Base-by-base conservation (phyloP, 2,797 vertebrate species). In the Decapterus maruadsi region DNA sequence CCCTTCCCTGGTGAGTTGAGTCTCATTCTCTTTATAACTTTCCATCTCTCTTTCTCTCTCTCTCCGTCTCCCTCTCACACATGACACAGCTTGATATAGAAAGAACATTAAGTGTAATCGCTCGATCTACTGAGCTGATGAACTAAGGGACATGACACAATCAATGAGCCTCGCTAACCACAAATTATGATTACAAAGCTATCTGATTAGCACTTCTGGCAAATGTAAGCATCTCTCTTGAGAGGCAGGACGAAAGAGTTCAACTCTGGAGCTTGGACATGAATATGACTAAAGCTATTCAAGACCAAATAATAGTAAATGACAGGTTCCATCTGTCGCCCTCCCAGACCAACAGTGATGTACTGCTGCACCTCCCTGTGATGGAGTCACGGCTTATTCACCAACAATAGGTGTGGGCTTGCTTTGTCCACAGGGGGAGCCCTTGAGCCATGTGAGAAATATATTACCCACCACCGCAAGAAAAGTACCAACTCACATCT, bases 361-460 rank as follows among this genome's bases (percentile, higher is more conserved):
- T 20, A 58, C 31, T 38, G 10, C 59, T 82, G 75, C 75, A 74
- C 75, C 60, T 58, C 71, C 8, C 54, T 61, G 66, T 63, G 72
- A 62, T 51, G 53, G 45, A 82, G 76, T 60, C 64, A 22, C 6
- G 3, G 61, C 43, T 71, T 66, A 22, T 77, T 75, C 67, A 51
- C 75, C 78, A 79, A 51, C 26, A 68, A 34, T 9, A 6, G 76
- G 34, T 50, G 60, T 78, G 55, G 63, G 50, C 61, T 43, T 6
- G 20, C 38, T 85, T 75, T 78, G 69, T 89, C 92, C 89, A 92
- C 90, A 91, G 91, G 87, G 84, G 93, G 93, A 85, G 92, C 86
- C 76, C 83, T 91, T 84, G 90, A 91, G 89, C 90, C 72, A 63
- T 53, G 71, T 68, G 78, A 81, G 40, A 87, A 78, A 79, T 54